Base-by-base conservation (phyloP, 2,888 invertebrate species). In the Temnothorax ravouxi region DNA sequence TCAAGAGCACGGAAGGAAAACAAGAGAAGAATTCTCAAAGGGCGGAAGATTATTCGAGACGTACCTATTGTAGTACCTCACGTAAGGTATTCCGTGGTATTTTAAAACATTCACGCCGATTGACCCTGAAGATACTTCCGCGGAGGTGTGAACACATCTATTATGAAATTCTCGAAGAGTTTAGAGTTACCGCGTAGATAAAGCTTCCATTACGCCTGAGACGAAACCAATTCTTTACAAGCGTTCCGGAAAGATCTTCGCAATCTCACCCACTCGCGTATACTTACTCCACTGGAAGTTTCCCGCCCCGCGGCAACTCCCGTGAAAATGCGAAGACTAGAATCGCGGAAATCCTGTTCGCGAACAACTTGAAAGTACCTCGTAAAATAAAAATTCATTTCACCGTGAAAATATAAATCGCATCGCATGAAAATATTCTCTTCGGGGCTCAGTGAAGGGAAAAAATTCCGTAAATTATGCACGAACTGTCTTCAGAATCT, bases 251-350 rank as follows among this genome's bases (percentile, higher is more conserved):
- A 69, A 47, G 69, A 59, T 59, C 69, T 11, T 52, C 47, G 25
- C 47, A 47, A 69, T 59, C 34, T 69, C 47, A 47, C 44, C 13
- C 44, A 21, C 34, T 34, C 69, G n/a, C 34, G 59, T 18, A 44
- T 18, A 44, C 56, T 69, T 69, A 67, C 15, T 77, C 44, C 9
- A 38, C 69, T 34, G 44, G 71, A 80, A 80, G 71, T 80, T 71
- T 59, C 13, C n/a, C 67, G 56, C 11, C 67, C 34, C 4, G 29
- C 69, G 34, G 59, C 8, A 38, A 80, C 69, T 69, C 18, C 38
- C 54, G 54, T 38, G 47, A 66, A 77, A 77, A 44, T 29, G 54
- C 25, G n/a, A 38, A 38, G 15, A 25, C 29, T 9, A 34, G 66
- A 67, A 41, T 69, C 56, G 21, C 54, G 69, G 47, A 79, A 69